Evolutionary conservation across 2,888 invertebrate genomes (phyloP).

Genomic region (Cerastis rubricosa): DNA sequence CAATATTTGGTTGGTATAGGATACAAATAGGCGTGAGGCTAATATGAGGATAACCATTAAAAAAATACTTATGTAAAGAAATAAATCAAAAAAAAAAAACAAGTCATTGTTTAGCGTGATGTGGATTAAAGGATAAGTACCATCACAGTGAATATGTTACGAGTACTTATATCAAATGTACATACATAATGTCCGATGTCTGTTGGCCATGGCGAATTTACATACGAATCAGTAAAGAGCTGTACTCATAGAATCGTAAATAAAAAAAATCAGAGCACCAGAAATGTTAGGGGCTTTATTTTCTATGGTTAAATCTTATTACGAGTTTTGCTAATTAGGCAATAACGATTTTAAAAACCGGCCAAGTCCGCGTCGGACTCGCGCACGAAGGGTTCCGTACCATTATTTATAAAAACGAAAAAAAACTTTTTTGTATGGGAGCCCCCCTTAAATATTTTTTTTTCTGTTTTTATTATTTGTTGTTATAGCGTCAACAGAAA

Average conservation of each 20-base stretch:
- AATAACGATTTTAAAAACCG: no score
- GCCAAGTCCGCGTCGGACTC: no score
- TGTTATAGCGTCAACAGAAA: no score
- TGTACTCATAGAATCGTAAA: conserved; percentile 13
- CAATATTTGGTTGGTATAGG: background rate
- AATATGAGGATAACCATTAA: background rate
- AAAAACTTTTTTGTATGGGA: no score
- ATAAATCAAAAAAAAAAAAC: background rate
- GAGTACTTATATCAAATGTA: conserved; percentile 36
- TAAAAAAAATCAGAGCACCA: background rate
- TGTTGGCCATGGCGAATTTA: conserved; percentile 47
- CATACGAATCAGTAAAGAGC: conserved; percentile 31
- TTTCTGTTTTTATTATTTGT: no score
- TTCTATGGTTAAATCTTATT: background rate
- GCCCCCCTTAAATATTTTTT: no score
- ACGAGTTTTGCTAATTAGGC: background rate
- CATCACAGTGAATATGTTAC: conserved; percentile 1
- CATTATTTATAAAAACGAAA: no score
- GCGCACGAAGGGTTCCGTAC: no score
- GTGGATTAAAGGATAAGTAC: conserved; percentile 18
- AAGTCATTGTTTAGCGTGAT: background rate
- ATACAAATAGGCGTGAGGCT: background rate
- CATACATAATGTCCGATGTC: conserved; percentile 31
- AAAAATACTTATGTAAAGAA: background rate
- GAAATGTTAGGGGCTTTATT: background rate